phyloP scores from a whole-genome alignment of 1,140 invertebrate species.

The Hypsibius dujardini region DNA sequence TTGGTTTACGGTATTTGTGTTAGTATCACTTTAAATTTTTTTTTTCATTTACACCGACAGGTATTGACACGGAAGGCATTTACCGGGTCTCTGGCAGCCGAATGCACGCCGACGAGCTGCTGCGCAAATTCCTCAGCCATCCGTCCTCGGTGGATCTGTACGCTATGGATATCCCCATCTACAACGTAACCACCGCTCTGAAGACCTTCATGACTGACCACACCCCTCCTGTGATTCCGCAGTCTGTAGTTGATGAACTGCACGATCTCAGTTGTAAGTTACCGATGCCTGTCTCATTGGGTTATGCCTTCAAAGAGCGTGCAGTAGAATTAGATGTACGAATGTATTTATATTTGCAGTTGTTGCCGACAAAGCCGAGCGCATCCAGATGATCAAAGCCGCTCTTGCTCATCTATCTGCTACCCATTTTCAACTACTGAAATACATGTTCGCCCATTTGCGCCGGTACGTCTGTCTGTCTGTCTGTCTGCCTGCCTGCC shows the following conservation, averaged over 20 bases:
- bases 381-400: constrained; percentile 3
- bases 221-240: constrained; percentile 70
- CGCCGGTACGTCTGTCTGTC: constrained; percentile 1
- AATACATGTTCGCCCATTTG: constrained; percentile 12
- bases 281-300: constrained; percentile 13
- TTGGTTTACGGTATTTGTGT: neutral
- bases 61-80: constrained; percentile 80
- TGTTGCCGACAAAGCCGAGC: neutral
- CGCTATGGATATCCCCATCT: constrained; percentile 68
- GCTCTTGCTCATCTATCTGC: neutral
- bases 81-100: constrained; percentile 83
- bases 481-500: neutral
- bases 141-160: constrained; percentile 27
- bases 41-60: constrained; percentile 35
- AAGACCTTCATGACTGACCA: constrained; percentile 91
- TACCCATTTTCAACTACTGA: neutral
- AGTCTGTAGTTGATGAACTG: constrained; percentile 67
- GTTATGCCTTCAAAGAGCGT: neutral
- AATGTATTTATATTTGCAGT: neutral
- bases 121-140: constrained; percentile 69
- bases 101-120: constrained; percentile 78
- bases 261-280: constrained; percentile 67
- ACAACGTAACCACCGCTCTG: constrained; percentile 81
- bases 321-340: neutral
- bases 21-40: neutral